Conservation (phyloP, 2,797 vertebrate genomes). For the Enteromius afrohamiltoni region DNA sequence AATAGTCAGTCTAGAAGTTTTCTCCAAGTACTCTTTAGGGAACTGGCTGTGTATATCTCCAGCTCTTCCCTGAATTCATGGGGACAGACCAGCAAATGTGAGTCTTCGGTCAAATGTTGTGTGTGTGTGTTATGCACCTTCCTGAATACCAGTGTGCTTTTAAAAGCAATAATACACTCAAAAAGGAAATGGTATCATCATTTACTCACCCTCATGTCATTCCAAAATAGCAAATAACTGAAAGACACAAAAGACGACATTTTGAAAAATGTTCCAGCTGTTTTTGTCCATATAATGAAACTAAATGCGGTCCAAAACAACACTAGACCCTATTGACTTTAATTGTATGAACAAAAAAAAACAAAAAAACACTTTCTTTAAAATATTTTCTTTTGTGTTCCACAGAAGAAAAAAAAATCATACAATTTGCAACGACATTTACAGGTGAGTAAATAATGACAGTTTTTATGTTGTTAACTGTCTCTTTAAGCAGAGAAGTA, state of each 20-base stretch:
- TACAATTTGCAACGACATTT: neutral
- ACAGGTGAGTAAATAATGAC: neutral
- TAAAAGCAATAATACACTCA: neutral
- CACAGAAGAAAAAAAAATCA: neutral
- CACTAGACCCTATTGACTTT: neutral
- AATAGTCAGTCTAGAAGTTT: constrained; percentile 48
- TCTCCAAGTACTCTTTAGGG: constrained; percentile 56
- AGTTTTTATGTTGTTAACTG: neutral
- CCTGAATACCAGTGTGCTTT: neutral
- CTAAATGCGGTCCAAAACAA: neutral
- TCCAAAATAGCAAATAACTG: neutral
- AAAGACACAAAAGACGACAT: neutral
- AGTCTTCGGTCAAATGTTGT: constrained; percentile 37
- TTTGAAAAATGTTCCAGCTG: neutral
- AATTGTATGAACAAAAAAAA: neutral
- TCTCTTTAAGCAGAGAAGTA: neutral
- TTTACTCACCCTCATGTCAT: neutral
- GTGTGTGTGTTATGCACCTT: constrained; percentile 10
- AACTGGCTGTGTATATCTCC: constrained; percentile 54
- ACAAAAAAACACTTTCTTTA: neutral
- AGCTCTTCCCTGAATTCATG: constrained; percentile 43
- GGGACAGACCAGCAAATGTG: constrained; percentile 51
- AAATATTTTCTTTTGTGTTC: neutral
- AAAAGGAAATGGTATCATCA: neutral
- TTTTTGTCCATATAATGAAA: neutral